Percentiles rank a stretch among this genome's conserved stretches.
Evolutionary conservation across 2,888 invertebrate species (phyloP).

Genomic region (Schizotus pectinicornis): DNA sequence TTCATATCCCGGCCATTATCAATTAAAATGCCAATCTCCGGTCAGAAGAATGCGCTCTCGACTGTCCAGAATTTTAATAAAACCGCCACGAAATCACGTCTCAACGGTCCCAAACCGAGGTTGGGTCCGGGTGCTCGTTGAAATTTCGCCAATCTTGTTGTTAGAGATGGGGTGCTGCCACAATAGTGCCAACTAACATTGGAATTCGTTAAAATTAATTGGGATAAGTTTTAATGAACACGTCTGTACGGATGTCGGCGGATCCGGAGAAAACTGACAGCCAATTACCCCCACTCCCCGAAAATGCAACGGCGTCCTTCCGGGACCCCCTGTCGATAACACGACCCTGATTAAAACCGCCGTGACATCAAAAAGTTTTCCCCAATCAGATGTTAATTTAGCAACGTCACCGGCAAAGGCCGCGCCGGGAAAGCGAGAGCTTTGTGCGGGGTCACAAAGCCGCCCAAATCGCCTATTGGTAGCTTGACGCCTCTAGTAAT

Average conservation of each 20-base stretch:
- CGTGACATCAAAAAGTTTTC: slow-evolving; percentile 37
- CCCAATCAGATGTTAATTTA: slow-evolving; percentile 35
- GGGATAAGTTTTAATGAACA: slow-evolving; percentile 57
- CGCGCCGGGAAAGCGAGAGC: background rate
- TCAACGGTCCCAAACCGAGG: slow-evolving; percentile 1
- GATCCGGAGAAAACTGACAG: slow-evolving; percentile 50
- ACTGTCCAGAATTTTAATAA: slow-evolving; percentile 23
- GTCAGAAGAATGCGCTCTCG: slow-evolving; percentile 32
- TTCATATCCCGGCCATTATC: slow-evolving; percentile 39
- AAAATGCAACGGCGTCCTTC: slow-evolving; percentile 24
- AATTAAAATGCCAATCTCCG: slow-evolving; percentile 49
- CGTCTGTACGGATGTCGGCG: slow-evolving; percentile 45
- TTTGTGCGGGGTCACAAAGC: background rate
- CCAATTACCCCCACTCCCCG: slow-evolving; percentile 49
- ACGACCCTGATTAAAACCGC: slow-evolving; percentile 40
- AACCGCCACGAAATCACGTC: slow-evolving; percentile 22
- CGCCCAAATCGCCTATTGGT: background rate
- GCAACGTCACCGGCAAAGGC: slow-evolving; percentile 21
- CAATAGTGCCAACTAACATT: slow-evolving; percentile 2
- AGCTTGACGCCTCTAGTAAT: too few species aligned
- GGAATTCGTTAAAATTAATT: slow-evolving; percentile 57
- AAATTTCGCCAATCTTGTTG: too few species aligned
- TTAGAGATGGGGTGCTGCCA: too few species aligned
- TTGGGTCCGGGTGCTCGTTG: background rate
- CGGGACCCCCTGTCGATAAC: slow-evolving; percentile 44